These are phyloP conservation scores for Papilio demoleus DNA, from an alignment of 2,888 invertebrate genomes.

Conservation along the genomic window DNA sequence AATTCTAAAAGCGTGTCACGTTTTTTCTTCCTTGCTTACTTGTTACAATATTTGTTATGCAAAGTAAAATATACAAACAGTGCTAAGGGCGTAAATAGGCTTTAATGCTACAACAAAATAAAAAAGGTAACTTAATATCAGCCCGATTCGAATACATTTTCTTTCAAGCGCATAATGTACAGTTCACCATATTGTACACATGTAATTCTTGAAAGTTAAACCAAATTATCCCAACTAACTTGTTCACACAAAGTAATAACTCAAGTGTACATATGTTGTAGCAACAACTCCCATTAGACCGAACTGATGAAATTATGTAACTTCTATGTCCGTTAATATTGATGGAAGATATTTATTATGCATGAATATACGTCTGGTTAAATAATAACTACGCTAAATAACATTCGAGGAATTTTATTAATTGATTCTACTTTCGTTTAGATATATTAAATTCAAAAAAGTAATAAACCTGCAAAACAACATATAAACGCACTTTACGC, in stretches of 20 bases:
- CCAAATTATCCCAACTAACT: slow-evolving; percentile 12
- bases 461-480: not conserved
- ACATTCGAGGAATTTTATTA: not conserved
- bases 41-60: slow-evolving; percentile 34
- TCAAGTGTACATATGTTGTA: slow-evolving; percentile 22
- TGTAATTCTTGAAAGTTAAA: slow-evolving; percentile 19
- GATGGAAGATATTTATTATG: not conserved
- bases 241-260: slow-evolving; percentile 14
- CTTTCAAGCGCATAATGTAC: not conserved
- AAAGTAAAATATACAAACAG: slow-evolving; percentile 12
- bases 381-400: not conserved
- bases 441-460: not conserved
- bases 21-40: slow-evolving; percentile 37
- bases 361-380: not conserved
- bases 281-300: slow-evolving; percentile 31
- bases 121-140: not conserved
- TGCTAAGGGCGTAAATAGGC: slow-evolving; percentile 6
- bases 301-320: slow-evolving; percentile 19
- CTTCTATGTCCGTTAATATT: slow-evolving; percentile 33
- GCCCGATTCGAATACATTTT: not conserved
- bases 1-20: slow-evolving; percentile 45
- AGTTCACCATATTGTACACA: not conserved
- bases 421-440: not conserved
- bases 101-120: not conserved
- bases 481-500: not conserved